Evolutionary conservation across 1,140 invertebrate genomes (phyloP).

Genomic region (Bombus sylvicola): DNA sequence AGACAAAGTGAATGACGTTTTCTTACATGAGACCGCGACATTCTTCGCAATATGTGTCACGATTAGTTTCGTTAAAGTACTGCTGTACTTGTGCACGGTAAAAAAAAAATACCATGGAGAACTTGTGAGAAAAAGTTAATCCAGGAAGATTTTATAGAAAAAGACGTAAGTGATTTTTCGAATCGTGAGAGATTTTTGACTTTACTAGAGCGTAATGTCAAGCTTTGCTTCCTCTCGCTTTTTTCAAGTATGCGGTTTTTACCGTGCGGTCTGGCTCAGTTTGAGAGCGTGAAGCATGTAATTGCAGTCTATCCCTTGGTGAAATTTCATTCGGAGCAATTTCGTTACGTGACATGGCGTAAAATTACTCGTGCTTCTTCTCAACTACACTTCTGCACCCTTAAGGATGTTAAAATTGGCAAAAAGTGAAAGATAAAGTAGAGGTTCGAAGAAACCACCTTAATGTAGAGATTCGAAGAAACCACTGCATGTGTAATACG

Average conservation of each 20-base stretch:
- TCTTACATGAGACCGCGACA: too few species aligned
- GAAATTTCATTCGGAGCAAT: conserved; percentile 26
- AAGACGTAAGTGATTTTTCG: neutral
- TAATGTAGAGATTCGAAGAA: too few species aligned
- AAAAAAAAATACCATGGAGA: neutral
- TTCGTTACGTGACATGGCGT: conserved; percentile 20
- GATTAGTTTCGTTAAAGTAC: too few species aligned
- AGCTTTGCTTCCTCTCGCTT: neutral
- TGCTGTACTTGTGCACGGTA: neutral
- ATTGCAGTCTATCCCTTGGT: neutral
- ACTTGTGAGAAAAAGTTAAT: neutral
- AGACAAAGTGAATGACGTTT: neutral
- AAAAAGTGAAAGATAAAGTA: neutral
- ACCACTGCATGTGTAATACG: too few species aligned
- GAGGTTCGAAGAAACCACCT: too few species aligned
- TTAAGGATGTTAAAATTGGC: neutral
- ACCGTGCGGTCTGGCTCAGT: neutral
- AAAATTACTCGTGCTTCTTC: neutral
- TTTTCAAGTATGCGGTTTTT: neutral
- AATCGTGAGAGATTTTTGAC: neutral
- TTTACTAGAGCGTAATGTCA: neutral
- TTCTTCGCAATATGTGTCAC: too few species aligned
- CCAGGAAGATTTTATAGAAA: neutral
- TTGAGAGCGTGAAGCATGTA: conserved; percentile 26
- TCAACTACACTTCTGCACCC: neutral